Evolutionary conservation across 2,797 vertebrate species (phyloP), one percentile per base, ranked within the genome.

Genomic region (Anisognathus igniventris): DNA sequence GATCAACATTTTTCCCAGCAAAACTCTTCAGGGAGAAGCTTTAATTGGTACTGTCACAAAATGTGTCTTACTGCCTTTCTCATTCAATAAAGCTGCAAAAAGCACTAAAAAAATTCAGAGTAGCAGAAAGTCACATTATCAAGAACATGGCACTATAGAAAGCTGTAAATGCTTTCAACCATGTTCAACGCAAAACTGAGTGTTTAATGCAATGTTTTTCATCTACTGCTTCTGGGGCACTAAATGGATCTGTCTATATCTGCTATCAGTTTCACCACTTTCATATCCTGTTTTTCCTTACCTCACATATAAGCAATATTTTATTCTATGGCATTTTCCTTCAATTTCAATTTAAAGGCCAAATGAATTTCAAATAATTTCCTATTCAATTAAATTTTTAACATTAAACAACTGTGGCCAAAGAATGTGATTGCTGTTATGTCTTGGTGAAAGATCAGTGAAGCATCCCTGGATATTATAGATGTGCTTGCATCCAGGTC

Each of bases 11-110:
- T 76, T 81, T 65, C 42, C 62, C 53, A 54, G 57, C 10, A 88
- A 93, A 95, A 80, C 21, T 83, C 88, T 92, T 93, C 71, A 80
- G 72, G 60, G 61, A 68, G 42, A 93, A 79, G 28, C 60, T 86
- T 95, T 95, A 96, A 94, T 89, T 87, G 57, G 35, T 61, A 54
- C 61, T 77, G 71, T 68, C 90, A 91, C 31, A 80, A 87, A 87
- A 82, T 25, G 7, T 35, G 25, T 92, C 74, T 89, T 76, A 42
- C 45, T 91, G 72, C 67, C n/a, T 92, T 72, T 86, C 84, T 82
- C 35, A 47, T 88, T 86, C 56, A 57, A 57, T 64, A 79, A 88
- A 85, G 53, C 57, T 60, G 42, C 37, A 93, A 92, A 91, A 96
- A 90, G 6, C 45, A 79, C 27, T 85, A 77, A 87, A 90, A 83